Conservation (phyloP, 1,140 invertebrate species). For the Belonocnema kinseyi region DNA sequence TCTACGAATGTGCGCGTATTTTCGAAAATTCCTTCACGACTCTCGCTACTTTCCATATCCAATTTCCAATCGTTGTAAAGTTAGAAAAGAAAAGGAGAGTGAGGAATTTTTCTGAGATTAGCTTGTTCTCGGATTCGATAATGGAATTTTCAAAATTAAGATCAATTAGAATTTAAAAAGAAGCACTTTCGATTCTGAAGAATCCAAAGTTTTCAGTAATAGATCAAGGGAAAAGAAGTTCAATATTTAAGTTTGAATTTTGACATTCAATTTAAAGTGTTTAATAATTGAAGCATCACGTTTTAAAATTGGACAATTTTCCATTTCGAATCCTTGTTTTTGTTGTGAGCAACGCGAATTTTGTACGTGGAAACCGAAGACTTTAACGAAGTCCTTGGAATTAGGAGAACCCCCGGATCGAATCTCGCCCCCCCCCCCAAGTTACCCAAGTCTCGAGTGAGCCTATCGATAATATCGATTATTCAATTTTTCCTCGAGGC, state of each 20-base stretch:
- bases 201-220: not conserved
- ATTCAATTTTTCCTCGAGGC: not conserved
- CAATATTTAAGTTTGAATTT: no score
- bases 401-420: not conserved
- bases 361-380: constrained; percentile 10
- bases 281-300: no score
- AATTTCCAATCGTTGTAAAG: not conserved
- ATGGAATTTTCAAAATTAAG: not conserved
- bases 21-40: not conserved
- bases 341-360: constrained; percentile 11
- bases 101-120: not conserved
- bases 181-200: not conserved
- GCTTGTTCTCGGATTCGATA: not conserved
- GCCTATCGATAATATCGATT: not conserved
- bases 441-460: constrained; percentile 8
- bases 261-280: no score
- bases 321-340: not conserved
- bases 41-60: not conserved
- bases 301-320: not conserved
- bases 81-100: not conserved
- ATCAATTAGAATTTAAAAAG: not conserved
- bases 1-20: not conserved
- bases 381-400: no score
- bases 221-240: not conserved
- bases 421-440: not conserved